Percentiles rank a stretch among this genome's conserved stretches.
These are phyloP conservation scores for Euzophera pinguis DNA, from an alignment of 2,888 invertebrate genomes.

Conservation along the genomic window DNA sequence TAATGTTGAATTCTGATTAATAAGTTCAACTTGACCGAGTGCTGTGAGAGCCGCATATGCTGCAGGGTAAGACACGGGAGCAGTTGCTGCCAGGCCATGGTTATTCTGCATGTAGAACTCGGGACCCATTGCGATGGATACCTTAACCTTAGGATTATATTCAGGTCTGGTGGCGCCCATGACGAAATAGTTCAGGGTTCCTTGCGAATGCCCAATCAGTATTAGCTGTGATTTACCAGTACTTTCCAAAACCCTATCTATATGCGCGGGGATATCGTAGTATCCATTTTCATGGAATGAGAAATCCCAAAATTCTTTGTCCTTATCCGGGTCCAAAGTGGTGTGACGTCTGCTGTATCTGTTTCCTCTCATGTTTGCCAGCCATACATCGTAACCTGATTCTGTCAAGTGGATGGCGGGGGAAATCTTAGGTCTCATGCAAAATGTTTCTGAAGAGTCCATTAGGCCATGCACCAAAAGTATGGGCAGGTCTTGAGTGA, in stretches of 20 bases:
- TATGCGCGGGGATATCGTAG: background rate
- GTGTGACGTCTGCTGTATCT: background rate
- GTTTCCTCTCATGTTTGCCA: background rate
- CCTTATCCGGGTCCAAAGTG: background rate
- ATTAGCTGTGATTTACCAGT: background rate
- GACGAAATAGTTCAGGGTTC: background rate
- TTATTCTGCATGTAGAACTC: background rate
- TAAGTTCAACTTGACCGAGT: background rate
- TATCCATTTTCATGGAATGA: no score
- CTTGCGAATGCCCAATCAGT: background rate
- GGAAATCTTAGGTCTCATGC: background rate
- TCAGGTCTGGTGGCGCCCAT: background rate
- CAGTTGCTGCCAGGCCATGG: background rate
- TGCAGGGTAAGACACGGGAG: background rate
- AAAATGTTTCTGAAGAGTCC: background rate
- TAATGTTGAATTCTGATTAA: background rate
- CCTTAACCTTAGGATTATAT: background rate
- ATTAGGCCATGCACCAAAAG: background rate
- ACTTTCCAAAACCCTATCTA: background rate
- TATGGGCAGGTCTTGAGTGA: background rate
- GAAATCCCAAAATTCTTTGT: background rate
- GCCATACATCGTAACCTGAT: constrained; percentile 2
- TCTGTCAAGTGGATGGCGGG: background rate
- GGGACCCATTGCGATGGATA: background rate
- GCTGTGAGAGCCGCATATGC: background rate